Percentiles rank a stretch among this genome's conserved stretches.
Evolutionary conservation across 2,888 invertebrate species (phyloP).

Genomic region (Leptopilina drosophilae): DNA sequence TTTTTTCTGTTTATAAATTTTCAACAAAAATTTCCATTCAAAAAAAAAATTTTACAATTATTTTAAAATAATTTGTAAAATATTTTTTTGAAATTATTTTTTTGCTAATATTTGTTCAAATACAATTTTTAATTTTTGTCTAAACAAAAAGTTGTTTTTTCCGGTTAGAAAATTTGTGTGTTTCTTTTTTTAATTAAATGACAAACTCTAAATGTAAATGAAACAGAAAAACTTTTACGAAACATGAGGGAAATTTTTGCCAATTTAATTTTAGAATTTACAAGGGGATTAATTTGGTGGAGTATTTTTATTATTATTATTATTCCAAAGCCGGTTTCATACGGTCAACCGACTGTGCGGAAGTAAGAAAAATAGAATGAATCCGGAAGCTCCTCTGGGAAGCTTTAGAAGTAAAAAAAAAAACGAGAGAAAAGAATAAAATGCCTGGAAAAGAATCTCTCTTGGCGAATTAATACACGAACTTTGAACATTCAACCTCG

Average conservation of each 20-base stretch:
- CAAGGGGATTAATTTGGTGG: neutral
- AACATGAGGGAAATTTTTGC: neutral
- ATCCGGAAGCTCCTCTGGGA: conserved; percentile 24
- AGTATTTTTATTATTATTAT: neutral
- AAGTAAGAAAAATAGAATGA: conserved; percentile 25
- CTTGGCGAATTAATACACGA: conserved; percentile 16
- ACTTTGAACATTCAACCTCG: conserved; percentile 15
- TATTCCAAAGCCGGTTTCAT: conserved; percentile 23
- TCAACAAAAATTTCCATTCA: too few relatives aligned
- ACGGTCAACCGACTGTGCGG: conserved; percentile 19
- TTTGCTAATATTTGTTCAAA: too few relatives aligned
- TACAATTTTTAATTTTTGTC: too few relatives aligned
- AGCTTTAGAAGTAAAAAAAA: conserved; percentile 7
- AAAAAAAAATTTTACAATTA: too few relatives aligned
- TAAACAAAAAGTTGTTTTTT: too few relatives aligned
- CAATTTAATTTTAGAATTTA: neutral
- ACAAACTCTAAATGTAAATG: too few relatives aligned
- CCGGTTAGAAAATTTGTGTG: too few relatives aligned
- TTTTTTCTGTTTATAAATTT: too few relatives aligned
- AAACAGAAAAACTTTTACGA: neutral
- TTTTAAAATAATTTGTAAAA: too few relatives aligned
- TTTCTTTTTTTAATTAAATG: too few relatives aligned
- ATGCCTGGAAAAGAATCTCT: conserved; percentile 6
- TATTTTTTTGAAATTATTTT: too few relatives aligned
- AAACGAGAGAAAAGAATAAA: conserved; percentile 6